phyloP scores from a whole-genome alignment of 2,113 vertebrate genomes.

The Halcyon malimbica region DNA sequence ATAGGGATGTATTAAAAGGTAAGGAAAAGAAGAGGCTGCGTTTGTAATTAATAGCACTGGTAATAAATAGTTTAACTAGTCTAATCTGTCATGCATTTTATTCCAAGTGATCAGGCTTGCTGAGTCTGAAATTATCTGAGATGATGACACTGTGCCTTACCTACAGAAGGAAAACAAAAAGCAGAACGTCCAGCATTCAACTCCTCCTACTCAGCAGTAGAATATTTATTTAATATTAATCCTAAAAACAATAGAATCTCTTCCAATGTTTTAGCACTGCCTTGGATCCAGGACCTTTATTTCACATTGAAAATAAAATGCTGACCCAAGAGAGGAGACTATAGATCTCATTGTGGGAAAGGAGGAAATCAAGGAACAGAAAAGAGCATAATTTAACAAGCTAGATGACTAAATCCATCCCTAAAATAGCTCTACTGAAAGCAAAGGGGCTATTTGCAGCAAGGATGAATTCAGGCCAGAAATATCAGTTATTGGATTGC shows the following conservation, averaged over 20 bases:
- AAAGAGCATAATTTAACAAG: constrained; percentile 28
- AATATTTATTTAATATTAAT: neutral
- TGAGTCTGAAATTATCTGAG: neutral
- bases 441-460: constrained; percentile 17
- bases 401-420: constrained; percentile 6
- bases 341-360: neutral
- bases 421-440: constrained; percentile 30
- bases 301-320: constrained; percentile 10
- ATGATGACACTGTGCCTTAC: neutral
- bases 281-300: neutral
- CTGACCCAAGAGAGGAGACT: neutral
- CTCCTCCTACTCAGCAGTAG: neutral
- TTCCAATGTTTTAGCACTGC: neutral
- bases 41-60: neutral
- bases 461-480: constrained; percentile 15
- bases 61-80: neutral
- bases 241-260: neutral
- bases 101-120: neutral
- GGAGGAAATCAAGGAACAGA: constrained; percentile 26
- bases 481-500: constrained; percentile 32
- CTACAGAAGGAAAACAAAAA: neutral
- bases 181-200: neutral
- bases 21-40: neutral
- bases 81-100: neutral
- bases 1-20: neutral